Base-by-base conservation (phyloP, 2,113 vertebrate species). In the Crotalus helleri region DNA sequence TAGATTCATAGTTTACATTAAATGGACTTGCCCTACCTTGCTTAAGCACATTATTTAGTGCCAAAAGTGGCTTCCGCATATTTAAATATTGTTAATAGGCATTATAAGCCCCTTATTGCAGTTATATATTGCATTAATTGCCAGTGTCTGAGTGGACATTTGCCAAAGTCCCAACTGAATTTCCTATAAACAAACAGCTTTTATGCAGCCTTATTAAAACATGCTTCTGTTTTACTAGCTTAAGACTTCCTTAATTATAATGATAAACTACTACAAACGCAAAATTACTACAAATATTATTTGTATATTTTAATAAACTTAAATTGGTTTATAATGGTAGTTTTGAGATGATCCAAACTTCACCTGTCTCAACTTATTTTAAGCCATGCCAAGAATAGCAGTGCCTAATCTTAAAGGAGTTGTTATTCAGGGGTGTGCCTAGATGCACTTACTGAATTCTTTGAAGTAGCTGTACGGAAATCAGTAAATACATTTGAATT, bases 21-120 rank as follows among this genome's bases (percentile, higher is more conserved):
- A 94, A 86, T 2, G 1, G 90, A 64, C 44, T 13, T 91, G 64
- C 44, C 21, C 3, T 54, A 44, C 0, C 0, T 94, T 94, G 58
- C n/a, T 21, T 59, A 89, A 49, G 88, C n/a, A 88, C 58, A 46
- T 88, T 87, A n/a, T 0, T 29, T 90, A 19, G 13, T 29, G 17
- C 44, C 19, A 19, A 90, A 90, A 23, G 89, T 49, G 21, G 46
- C 46, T 51, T n/a, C 29, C n/a, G 51, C 19, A 33, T 90, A n/a
- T 24, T 44, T 90, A 49, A 90, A 61, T 69, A 51, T 81, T 81
- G 39, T 81, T 44, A n/a, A 49, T 89, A 89, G 21, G 44, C 44
- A 19, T 44, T 86, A 8, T 53, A 51, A 74, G 87, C 61, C 19
- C 85, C 93, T 90, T 92, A 15, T 64, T 96, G 91, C 86, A 21